phyloP scores from a whole-genome alignment of 2,113 vertebrate species.

The Talpa occidentalis region DNA sequence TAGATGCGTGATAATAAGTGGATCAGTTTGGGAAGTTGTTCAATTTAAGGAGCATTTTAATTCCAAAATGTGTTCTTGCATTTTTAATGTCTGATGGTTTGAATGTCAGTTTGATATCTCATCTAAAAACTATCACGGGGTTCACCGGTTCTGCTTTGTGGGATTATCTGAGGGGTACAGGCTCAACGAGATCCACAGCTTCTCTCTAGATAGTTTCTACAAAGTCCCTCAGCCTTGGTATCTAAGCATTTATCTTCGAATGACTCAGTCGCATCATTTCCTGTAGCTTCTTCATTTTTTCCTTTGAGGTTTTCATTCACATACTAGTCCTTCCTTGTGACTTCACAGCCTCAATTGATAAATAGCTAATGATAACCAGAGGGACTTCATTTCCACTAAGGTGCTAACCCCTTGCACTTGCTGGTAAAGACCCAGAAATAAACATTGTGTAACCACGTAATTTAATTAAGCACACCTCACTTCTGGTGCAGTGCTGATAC shows the following conservation, averaged over 20 bases:
- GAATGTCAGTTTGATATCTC: slow-evolving; percentile 25
- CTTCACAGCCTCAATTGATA: background rate
- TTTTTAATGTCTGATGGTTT: background rate
- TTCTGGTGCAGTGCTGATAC: background rate
- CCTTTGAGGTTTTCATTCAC: slow-evolving; percentile 48
- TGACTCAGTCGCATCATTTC: slow-evolving; percentile 14
- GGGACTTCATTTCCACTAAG: slow-evolving; percentile 8
- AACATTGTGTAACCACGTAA: background rate
- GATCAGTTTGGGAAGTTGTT: background rate
- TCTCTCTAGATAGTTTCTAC: slow-evolving; percentile 27
- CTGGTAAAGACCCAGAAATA: slow-evolving; percentile 40
- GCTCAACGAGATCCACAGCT: background rate
- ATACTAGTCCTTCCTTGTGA: background rate
- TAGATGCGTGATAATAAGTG: background rate
- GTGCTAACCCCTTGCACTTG: background rate
- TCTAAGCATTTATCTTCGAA: background rate
- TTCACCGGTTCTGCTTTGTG: slow-evolving; percentile 39
- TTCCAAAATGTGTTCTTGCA: background rate
- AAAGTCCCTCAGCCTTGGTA: background rate
- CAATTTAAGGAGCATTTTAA: background rate
- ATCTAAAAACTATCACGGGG: slow-evolving; percentile 23
- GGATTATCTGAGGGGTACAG: slow-evolving; percentile 52
- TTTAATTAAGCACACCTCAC: slow-evolving; percentile 10
- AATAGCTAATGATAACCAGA: background rate
- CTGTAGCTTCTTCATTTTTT: background rate